A percentile compares a stretch with the other conserved stretches of the same genome.
phyloP scores from a whole-genome alignment of 2,888 invertebrate genomes.

The Agonopterix arenella region DNA sequence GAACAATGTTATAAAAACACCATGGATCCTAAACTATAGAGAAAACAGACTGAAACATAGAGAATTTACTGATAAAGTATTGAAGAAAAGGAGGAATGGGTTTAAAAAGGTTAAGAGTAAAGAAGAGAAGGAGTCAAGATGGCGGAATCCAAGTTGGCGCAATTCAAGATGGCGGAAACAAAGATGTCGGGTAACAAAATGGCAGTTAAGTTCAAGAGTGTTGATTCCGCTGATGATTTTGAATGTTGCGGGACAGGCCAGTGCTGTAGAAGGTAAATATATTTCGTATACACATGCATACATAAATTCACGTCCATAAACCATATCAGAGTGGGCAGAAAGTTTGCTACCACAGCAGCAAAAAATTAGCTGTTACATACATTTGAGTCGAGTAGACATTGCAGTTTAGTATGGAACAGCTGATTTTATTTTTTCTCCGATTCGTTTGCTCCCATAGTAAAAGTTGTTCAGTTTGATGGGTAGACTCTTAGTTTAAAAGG shows the following conservation, averaged over 20 bases:
- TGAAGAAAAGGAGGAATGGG: conserved; percentile 17
- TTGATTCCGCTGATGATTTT: conserved; percentile 52
- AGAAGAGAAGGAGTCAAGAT: conserved; percentile 2
- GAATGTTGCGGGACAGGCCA: conserved; percentile 40
- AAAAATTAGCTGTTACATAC: too few species aligned
- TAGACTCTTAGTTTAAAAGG: too few species aligned
- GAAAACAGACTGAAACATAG: conserved; percentile 9
- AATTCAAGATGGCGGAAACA: not conserved
- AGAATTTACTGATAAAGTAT: conserved; percentile 15
- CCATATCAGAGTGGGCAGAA: not conserved
- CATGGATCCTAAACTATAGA: conserved; percentile 18
- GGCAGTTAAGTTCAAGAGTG: conserved; percentile 38
- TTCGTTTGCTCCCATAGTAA: too few species aligned
- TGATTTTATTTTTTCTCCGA: too few species aligned
- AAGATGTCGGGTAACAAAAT: conserved; percentile 28
- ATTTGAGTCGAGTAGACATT: too few species aligned
- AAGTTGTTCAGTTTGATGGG: too few species aligned
- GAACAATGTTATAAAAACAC: conserved; percentile 32
- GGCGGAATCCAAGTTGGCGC: not conserved
- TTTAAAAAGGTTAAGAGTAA: conserved; percentile 3
- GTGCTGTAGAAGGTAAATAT: conserved; percentile 40
- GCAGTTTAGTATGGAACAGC: too few species aligned
- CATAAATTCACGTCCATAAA: too few species aligned
- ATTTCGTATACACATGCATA: not conserved
- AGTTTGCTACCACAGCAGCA: too few species aligned